Conservation (phyloP, 2,113 vertebrate species). For the Pan troglodytes region NHGRI_mPanTro3-v2.1_pri NC_072416.2:68887501-68888000, state of each 20-base stretch:
- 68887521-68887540: background rate
- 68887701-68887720: background rate
- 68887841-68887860: too few species aligned
- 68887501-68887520: background rate
- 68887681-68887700: background rate
- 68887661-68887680: background rate
- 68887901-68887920: too few species aligned
- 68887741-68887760: background rate
- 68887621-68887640: fast-evolving
- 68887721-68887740: background rate
- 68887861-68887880: too few species aligned
- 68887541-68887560: background rate
- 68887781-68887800: background rate
- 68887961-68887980: too few species aligned
- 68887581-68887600: background rate
- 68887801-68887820: background rate
- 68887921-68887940: too few species aligned
- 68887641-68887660: background rate
- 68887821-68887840: background rate
- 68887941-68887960: too few species aligned
- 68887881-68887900: too few species aligned
- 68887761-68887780: background rate
- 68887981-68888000: too few species aligned
- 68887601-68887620: background rate
- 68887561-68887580: background rate